A percentile compares a stretch with the other conserved stretches of the same genome.
phyloP scores from a whole-genome alignment of 2,888 invertebrate genomes.

The Brenthis hecate region DNA sequence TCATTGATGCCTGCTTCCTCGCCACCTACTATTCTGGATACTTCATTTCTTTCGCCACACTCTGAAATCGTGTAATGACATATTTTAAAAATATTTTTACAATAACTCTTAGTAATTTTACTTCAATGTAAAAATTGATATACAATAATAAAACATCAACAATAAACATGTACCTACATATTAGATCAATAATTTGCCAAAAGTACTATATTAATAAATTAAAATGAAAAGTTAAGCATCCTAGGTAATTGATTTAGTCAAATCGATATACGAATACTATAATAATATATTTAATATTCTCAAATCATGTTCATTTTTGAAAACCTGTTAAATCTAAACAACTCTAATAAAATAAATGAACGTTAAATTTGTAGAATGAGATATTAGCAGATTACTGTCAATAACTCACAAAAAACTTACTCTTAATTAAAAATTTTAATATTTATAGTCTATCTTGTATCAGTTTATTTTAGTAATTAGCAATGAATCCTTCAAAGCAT shows the following conservation, averaged over 20 bases:
- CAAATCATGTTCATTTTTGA: not conserved
- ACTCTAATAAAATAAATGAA: not conserved
- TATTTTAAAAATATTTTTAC: conserved; percentile 6
- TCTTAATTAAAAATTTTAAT: not conserved
- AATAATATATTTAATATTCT: not conserved
- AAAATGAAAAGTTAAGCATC: too few species aligned
- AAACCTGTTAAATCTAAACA: conserved; percentile 4
- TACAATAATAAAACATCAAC: too few species aligned
- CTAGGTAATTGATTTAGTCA: too few species aligned
- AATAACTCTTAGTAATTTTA: too few species aligned
- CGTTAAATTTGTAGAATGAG: not conserved
- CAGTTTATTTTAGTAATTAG: too few species aligned
- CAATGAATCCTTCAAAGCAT: too few species aligned
- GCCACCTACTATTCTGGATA: conserved; percentile 91
- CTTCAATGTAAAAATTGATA: too few species aligned
- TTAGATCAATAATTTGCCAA: not conserved
- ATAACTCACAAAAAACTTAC: not conserved
- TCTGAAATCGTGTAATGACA: conserved; percentile 73
- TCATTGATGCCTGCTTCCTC: conserved; percentile 88
- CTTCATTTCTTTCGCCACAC: conserved; percentile 92
- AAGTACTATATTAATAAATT: not conserved
- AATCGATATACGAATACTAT: not conserved
- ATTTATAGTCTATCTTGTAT: not conserved
- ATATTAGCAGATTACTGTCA: not conserved
- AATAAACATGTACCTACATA: not conserved